Conservation (phyloP, 2,113 vertebrate species). For the Poicephalus meyeri region DNA sequence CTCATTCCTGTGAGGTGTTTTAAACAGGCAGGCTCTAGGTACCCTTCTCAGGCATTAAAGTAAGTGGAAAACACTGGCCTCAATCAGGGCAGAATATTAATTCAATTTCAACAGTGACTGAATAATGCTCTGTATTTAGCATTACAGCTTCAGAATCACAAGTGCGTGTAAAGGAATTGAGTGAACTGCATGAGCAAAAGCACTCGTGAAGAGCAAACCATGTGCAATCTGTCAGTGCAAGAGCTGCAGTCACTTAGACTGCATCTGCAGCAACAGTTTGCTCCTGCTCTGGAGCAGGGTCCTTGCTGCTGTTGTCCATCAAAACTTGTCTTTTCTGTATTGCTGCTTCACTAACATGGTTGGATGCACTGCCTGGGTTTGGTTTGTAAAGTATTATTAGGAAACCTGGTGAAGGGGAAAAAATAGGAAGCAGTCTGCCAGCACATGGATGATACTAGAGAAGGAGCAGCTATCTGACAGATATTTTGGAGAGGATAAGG, state of each 20-base stretch:
- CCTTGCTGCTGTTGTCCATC: neutral
- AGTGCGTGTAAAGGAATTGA: accelerated
- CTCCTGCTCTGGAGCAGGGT: accelerated
- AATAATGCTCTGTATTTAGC: neutral
- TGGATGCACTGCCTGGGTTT: neutral
- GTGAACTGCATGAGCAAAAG: neutral
- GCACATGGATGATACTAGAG: neutral
- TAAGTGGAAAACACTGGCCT: neutral
- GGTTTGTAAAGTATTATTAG: neutral
- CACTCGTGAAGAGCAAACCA: neutral
- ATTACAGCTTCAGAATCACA: neutral
- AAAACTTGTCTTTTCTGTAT: neutral
- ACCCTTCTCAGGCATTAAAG: neutral
- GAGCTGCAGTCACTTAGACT: neutral
- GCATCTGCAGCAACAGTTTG: accelerated
- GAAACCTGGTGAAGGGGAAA: neutral
- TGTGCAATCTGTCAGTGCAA: accelerated
- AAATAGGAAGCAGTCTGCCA: neutral
- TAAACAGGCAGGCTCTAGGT: neutral
- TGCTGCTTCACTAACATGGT: accelerated
- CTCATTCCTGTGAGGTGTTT: neutral
- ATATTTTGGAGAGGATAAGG: neutral
- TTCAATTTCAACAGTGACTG: neutral
- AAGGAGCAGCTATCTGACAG: neutral
- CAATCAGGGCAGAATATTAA: neutral